Conservation (phyloP, 2,113 vertebrate genomes). For the Syrrhaptes paradoxus region DNA sequence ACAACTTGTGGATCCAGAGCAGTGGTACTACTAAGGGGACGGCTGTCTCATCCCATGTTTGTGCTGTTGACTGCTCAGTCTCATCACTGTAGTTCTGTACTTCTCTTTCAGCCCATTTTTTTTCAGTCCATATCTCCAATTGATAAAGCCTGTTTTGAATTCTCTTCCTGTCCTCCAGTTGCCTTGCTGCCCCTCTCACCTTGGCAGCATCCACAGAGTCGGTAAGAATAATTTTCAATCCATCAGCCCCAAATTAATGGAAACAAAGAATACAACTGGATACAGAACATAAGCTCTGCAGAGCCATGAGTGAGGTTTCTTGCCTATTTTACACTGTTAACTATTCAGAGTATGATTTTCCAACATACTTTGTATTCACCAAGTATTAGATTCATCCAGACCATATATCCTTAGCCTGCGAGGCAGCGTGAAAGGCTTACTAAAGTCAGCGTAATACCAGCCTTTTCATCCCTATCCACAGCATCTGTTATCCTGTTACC, state of each 20-base stretch:
- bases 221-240: neutral
- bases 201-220: neutral
- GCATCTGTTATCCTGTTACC: slow-evolving; percentile 16
- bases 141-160: neutral
- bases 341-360: slow-evolving; percentile 3
- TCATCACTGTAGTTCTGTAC: neutral
- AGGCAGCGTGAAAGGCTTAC: neutral
- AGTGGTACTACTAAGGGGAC: neutral
- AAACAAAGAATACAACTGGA: neutral
- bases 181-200: neutral
- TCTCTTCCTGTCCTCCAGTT: neutral
- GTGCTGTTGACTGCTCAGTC: accelerated
- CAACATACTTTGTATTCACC: neutral
- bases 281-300: neutral
- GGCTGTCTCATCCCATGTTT: neutral
- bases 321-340: neutral
- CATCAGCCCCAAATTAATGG: neutral
- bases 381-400: neutral
- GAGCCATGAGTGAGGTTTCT: neutral
- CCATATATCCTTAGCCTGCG: neutral
- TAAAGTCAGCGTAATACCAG: neutral
- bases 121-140: neutral
- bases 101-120: neutral
- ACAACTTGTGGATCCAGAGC: neutral
- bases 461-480: slow-evolving; percentile 15